Percentiles rank a stretch among this genome's conserved stretches.
Evolutionary conservation across 2,113 vertebrate species (phyloP).

Genomic region (Coregonus clupeaformis): DNA sequence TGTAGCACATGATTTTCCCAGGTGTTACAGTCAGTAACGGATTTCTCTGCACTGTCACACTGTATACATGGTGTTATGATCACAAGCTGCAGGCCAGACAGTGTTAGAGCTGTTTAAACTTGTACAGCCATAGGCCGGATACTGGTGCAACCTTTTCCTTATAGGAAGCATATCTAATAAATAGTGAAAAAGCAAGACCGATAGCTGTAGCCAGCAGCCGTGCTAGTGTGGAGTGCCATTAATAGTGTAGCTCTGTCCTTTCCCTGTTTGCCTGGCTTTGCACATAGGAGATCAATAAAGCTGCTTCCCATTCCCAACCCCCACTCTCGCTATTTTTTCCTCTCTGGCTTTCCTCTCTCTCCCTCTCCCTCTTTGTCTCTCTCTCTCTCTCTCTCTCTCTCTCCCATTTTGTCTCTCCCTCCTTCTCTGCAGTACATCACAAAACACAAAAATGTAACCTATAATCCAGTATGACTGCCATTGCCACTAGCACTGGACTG

Average conservation of each 20-base stretch:
- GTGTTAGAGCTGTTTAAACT: no score
- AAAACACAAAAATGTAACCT: conserved; percentile 64
- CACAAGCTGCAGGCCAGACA: no score
- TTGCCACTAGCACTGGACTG: conserved; percentile 48
- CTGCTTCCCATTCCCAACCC: conserved; percentile 66
- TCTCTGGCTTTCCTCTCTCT: conserved; percentile 36
- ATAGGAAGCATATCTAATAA: conserved; percentile 14
- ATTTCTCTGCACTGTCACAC: no score
- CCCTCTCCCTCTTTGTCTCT: conserved; percentile 14
- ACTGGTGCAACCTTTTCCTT: no score
- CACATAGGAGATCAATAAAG: conserved; percentile 76
- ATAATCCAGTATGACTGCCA: conserved; percentile 61
- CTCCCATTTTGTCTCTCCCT: conserved; percentile 28
- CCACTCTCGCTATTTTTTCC: conserved; percentile 48
- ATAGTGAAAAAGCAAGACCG: conserved; percentile 28
- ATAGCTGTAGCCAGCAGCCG: conserved; percentile 48
- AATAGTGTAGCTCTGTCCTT: conserved; percentile 73
- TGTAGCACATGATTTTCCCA: no score
- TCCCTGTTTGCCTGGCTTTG: conserved; percentile 78
- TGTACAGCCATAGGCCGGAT: no score
- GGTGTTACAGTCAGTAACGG: no score
- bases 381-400: conserved; percentile 46
- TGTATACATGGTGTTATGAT: no score
- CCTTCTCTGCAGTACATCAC: conserved; percentile 39
- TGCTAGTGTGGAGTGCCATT: conserved; percentile 58